Base-by-base conservation (phyloP, 1,140 invertebrate species). In the Coptotermes formosanus region DNA sequence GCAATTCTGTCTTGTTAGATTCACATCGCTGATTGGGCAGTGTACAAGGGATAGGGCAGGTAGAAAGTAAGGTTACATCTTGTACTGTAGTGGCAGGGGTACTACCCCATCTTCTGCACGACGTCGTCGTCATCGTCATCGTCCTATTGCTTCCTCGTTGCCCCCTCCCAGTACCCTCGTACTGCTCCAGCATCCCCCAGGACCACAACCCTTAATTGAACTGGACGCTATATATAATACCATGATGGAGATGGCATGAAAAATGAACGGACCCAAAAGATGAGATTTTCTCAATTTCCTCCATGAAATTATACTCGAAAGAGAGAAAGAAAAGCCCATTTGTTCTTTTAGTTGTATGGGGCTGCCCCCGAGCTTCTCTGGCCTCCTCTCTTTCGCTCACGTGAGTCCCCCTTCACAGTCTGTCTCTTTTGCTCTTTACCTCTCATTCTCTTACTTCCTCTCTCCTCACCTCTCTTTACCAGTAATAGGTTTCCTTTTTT, bases 201-300 rank as follows among this genome's bases (percentile, higher is more conserved):
- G 69, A 81, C 82, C 83, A 55, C 82, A 69, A 84, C 81, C 86
- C 86, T 85, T 87, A 87, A 87, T 87, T 87, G 86, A 87, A 87
- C 86, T 85, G 75, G 86, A 59, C 83, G 75, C 84, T 82, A 87
- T 83, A 83, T 86, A 86, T 84, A 84, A 86, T 86, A 86, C 85
- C 59, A 69, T 83, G 87, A 88, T 88, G 88, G 89, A 89, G 88
- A 89, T 88, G 89, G 89, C 89, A 90, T 90, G 90, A 90, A 90
- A 90, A 90, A 90, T 90, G 90, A 90, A 89, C 89, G 89, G 89
- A 89, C 89, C 87, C 87, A 88, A 90, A 89, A 89, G 89, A 89
- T 89, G 89, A 89, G 89, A 90, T 89, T 90, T 89, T 90, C 88
- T 88, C 89, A 90, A 90, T 90, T 90, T 90, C 89, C 89, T 90